phyloP scores from a whole-genome alignment of 2,888 invertebrate species.

The Alloplasta piceator region DNA sequence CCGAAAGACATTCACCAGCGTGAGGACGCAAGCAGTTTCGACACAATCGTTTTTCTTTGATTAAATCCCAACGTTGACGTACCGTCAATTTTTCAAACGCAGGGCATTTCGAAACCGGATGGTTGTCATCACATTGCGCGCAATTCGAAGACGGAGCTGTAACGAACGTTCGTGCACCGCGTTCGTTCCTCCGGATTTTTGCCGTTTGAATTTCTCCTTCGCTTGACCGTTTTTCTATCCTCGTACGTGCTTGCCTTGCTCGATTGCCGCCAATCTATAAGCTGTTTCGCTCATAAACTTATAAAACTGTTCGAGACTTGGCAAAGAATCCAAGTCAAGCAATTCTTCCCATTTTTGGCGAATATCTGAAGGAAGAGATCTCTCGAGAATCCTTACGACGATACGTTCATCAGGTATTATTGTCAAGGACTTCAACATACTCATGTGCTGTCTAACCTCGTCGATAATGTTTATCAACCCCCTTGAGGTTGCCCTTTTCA shows the following conservation, averaged over 20 bases:
- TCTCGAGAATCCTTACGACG: constrained; percentile 43
- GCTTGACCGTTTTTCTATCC: constrained; percentile 14
- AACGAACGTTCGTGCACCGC: constrained; percentile 37
- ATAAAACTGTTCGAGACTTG: constrained; percentile 41
- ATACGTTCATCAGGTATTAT: constrained; percentile 44
- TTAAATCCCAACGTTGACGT: constrained; percentile 32
- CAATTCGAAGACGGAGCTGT: constrained; percentile 27
- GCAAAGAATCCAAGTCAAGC: constrained; percentile 25
- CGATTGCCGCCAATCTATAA: constrained; percentile 30
- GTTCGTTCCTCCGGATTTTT: constrained; percentile 37
- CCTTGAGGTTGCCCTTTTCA: constrained; percentile 21
- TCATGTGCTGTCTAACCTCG: constrained; percentile 63
- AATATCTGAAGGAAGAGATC: constrained; percentile 27
- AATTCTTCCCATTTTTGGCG: constrained; percentile 36
- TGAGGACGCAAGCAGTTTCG: constrained; percentile 38
- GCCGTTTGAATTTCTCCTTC: constrained; percentile 9
- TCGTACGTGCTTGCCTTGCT: constrained; percentile 14
- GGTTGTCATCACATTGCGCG: constrained; percentile 24
- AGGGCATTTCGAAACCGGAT: constrained; percentile 25
- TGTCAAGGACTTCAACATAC: constrained; percentile 62
- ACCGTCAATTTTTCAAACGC: constrained; percentile 37
- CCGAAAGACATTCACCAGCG: constrained; percentile 31
- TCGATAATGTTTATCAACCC: constrained; percentile 26
- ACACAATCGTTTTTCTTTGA: constrained; percentile 34
- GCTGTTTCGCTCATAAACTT: constrained; percentile 41